Conservation (phyloP, 2,888 invertebrate genomes). For the Athetis lepigone region DNA sequence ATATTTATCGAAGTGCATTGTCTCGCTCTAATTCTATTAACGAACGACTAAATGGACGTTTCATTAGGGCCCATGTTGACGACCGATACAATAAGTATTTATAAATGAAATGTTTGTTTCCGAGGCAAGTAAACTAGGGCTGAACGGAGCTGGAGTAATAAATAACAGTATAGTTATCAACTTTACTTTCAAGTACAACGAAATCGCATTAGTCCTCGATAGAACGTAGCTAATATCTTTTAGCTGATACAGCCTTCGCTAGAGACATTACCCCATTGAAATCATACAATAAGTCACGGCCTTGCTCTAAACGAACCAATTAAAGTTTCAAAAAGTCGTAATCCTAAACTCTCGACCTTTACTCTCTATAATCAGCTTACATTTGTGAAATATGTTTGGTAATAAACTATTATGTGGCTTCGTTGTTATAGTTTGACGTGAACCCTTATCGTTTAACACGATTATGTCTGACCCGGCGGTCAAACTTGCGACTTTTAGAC, state of each 20-base stretch:
- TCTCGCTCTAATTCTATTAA: conserved; percentile 84
- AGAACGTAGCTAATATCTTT: conserved; percentile 28
- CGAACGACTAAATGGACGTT: conserved; percentile 71
- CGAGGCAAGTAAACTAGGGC: conserved; percentile 41
- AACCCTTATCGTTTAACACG: conserved; percentile 61
- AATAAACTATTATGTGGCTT: conserved; percentile 44
- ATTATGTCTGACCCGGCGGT: conserved; percentile 63
- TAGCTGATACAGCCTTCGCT: conserved; percentile 27
- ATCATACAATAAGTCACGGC: conserved; percentile 49
- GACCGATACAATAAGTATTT: conserved; percentile 58
- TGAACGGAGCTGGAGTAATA: conserved; percentile 26
- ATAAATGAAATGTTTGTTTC: conserved; percentile 56
- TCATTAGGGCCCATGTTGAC: conserved; percentile 60
- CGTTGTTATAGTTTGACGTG: conserved; percentile 58
- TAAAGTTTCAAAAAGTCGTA: conserved; percentile 63
- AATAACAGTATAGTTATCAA: conserved; percentile 51
- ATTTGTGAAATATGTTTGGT: conserved; percentile 55
- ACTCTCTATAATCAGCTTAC: conserved; percentile 61
- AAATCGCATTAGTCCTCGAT: conserved; percentile 36
- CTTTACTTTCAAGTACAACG: conserved; percentile 39
- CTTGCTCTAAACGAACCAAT: conserved; percentile 66
- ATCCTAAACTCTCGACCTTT: conserved; percentile 67
- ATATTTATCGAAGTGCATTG: conserved; percentile 76
- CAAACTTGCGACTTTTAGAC: conserved; percentile 50
- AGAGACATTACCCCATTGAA: conserved; percentile 39